Conservation (phyloP, 2,888 invertebrate genomes). For the Coenonympha arcania region DNA sequence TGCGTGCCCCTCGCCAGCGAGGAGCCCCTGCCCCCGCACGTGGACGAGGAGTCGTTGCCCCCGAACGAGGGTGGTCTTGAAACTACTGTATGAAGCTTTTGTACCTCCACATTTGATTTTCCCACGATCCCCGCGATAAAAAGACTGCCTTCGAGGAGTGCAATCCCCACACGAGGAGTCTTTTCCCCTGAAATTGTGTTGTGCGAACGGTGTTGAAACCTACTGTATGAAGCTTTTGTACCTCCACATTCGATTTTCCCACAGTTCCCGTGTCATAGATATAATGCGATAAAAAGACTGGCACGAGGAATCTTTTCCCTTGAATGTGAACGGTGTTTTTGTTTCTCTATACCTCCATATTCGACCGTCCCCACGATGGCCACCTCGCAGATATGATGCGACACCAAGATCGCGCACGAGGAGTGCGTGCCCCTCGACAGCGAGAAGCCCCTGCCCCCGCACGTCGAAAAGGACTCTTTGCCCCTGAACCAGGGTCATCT, state of each 20-base stretch:
- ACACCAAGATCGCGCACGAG: constrained; percentile 4
- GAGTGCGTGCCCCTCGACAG: constrained; percentile 3
- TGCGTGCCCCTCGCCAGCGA: constrained; percentile 5
- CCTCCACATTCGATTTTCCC: too few relatives aligned
- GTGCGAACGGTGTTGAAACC: too few relatives aligned
- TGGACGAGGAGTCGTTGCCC: not conserved
- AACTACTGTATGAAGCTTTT: constrained; percentile 36
- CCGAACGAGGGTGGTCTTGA: constrained; percentile 34
- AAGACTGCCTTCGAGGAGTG: not conserved
- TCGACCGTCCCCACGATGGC: constrained; percentile 93
- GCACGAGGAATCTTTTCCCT: too few relatives aligned
- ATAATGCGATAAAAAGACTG: too few relatives aligned
- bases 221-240: too few relatives aligned
- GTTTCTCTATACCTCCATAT: too few relatives aligned
- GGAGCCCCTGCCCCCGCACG: not conserved
- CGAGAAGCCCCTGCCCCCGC: not conserved
- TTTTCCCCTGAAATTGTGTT: too few relatives aligned
- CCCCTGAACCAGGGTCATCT: constrained; percentile 27
- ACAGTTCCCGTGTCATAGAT: too few relatives aligned
- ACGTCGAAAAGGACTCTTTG: not conserved
- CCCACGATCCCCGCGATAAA: too few relatives aligned
- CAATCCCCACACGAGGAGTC: constrained; percentile 1
- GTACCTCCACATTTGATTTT: not conserved
- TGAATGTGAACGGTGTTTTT: too few relatives aligned
- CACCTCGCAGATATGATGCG: constrained; percentile 73